Percentiles rank a stretch among this genome's conserved stretches.
phyloP scores from a whole-genome alignment of 2,113 vertebrate genomes.

The Chionomys nivalis region DNA sequence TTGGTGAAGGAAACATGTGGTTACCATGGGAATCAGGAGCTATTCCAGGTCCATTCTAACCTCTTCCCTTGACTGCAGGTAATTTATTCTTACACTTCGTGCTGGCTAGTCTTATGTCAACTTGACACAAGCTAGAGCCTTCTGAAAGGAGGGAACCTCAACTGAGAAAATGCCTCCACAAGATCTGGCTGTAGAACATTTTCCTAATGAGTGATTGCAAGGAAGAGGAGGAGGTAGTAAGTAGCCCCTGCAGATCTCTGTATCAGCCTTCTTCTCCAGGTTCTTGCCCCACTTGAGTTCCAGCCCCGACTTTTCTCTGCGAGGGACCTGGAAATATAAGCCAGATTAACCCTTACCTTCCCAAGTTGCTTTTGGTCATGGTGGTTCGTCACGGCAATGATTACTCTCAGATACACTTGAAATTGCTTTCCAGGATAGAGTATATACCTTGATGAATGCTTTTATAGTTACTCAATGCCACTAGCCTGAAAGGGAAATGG shows the following conservation, averaged over 20 bases:
- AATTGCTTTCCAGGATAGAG: conserved; percentile 24
- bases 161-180: neutral
- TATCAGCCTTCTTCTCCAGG: too few relatives aligned
- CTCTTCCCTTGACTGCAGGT: conserved; percentile 57
- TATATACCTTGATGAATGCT: neutral
- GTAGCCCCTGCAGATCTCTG: neutral
- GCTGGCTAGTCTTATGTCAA: neutral
- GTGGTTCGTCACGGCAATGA: neutral
- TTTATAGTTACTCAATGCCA: conserved; percentile 22
- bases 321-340: neutral
- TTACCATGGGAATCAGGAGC: conserved; percentile 48
- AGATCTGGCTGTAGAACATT: neutral
- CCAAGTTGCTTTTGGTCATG: too few relatives aligned
- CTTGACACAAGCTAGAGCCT: neutral
- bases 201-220: neutral
- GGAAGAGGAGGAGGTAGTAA: neutral
- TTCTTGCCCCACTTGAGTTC: neutral
- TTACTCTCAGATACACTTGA: neutral
- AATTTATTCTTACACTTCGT: conserved; percentile 49
- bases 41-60: conserved; percentile 47
- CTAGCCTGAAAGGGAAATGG: neutral
- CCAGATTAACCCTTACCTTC: neutral
- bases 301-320: neutral
- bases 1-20: conserved; percentile 36
- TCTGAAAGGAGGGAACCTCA: neutral